Evolutionary conservation across 2,113 vertebrate species (phyloP).

Genomic region (Bufo bufo): DNA sequence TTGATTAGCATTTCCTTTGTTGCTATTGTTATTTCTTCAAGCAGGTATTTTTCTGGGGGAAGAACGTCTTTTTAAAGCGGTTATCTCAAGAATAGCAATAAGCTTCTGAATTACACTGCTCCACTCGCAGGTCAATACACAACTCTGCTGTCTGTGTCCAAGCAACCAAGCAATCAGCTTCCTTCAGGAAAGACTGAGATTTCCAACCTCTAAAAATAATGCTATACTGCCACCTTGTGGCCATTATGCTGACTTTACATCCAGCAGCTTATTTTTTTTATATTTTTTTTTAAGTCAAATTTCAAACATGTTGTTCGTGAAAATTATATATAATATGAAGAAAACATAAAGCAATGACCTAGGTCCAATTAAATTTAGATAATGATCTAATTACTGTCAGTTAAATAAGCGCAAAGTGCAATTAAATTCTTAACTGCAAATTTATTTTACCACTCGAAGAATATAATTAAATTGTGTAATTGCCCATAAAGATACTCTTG

Average conservation of each 20-base stretch:
- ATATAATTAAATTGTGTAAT: constrained; percentile 61
- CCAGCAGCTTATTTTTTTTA: background rate
- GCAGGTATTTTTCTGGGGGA: constrained; percentile 21
- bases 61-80: constrained; percentile 37
- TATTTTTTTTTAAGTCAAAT: constrained; percentile 1
- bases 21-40: constrained; percentile 34
- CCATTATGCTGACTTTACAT: background rate
- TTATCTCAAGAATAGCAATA: constrained; percentile 35
- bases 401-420: constrained; percentile 54
- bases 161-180: constrained; percentile 52
- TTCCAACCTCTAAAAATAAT: background rate
- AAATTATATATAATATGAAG: constrained; percentile 58
- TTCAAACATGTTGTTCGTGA: constrained; percentile 31
- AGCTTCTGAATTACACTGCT: constrained; percentile 45
- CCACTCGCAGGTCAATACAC: constrained; percentile 40
- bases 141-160: constrained; percentile 53
- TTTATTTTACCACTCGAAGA: constrained; percentile 56
- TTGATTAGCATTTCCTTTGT: constrained; percentile 50
- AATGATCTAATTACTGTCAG: constrained; percentile 59
- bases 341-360: constrained; percentile 57
- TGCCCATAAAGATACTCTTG: constrained; percentile 58
- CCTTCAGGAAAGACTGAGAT: constrained; percentile 14
- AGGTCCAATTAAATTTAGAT: constrained; percentile 57
- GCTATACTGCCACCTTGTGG: constrained; percentile 46
- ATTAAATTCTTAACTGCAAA: constrained; percentile 59